phyloP scores from a whole-genome alignment of 1,140 invertebrate species.

The Charaxes varanes region DNA sequence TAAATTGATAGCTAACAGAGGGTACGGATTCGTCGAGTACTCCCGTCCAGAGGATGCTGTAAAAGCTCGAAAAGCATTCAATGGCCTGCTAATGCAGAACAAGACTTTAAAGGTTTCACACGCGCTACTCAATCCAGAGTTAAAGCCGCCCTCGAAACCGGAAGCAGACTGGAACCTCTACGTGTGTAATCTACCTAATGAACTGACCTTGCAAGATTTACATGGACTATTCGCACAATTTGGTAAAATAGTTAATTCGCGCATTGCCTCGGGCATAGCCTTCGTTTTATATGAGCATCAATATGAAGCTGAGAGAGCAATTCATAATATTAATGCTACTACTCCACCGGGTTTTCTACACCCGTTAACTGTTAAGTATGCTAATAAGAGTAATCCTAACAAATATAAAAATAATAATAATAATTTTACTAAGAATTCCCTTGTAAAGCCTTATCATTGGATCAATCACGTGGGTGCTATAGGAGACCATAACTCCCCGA shows the following conservation, averaged over 20 bases:
- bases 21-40: conserved; percentile 75
- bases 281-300: conserved; percentile 72
- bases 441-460: conserved; percentile 66
- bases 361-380: conserved; percentile 73
- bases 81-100: conserved; percentile 72
- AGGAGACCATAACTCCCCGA: conserved; percentile 74
- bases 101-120: conserved; percentile 73
- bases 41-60: conserved; percentile 66
- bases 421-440: conserved; percentile 60
- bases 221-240: conserved; percentile 72
- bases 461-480: conserved; percentile 74
- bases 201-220: conserved; percentile 73
- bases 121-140: conserved; percentile 68
- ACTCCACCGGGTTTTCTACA: conserved; percentile 70
- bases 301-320: conserved; percentile 70
- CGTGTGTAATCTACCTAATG: conserved; percentile 73
- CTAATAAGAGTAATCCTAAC: conserved; percentile 72
- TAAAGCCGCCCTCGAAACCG: conserved; percentile 69
- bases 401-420: conserved; percentile 70
- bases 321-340: conserved; percentile 66
- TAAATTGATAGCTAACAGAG: conserved; percentile 74
- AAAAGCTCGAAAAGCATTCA: conserved; percentile 70
- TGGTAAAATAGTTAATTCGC: conserved; percentile 73
- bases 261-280: conserved; percentile 71
- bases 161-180: conserved; percentile 74